Percentiles rank a stretch among this genome's conserved stretches.
These are phyloP conservation scores for Branchinecta lindahli DNA, from an alignment of 1,140 invertebrate species.

Conservation along the genomic window DNA sequence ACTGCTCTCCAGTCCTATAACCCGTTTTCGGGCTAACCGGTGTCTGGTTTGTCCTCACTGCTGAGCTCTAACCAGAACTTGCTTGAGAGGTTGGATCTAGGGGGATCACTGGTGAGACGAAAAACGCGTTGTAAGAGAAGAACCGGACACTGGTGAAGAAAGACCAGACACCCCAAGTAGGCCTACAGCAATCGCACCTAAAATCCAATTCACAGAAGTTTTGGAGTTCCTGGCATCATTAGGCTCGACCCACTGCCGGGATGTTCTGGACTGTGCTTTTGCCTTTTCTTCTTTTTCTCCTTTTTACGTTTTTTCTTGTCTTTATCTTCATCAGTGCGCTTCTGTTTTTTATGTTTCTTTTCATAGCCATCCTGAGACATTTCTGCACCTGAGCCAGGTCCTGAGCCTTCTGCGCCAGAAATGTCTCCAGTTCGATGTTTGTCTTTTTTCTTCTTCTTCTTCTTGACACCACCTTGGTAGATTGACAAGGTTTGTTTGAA, in stretches of 20 bases:
- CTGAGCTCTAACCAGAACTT: no score
- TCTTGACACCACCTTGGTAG: constrained; percentile 75
- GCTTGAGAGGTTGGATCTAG: no score
- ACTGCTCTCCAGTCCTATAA: no score
- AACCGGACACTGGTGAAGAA: no score
- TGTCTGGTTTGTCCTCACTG: no score
- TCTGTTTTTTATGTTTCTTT: constrained; percentile 92
- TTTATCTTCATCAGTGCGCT: constrained; percentile 81
- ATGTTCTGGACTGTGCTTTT: constrained; percentile 80
- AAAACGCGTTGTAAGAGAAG: no score
- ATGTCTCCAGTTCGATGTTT: constrained; percentile 69
- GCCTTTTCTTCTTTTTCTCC: constrained; percentile 82
- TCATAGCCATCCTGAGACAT: constrained; percentile 57
- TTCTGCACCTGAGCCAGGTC: constrained; percentile 36
- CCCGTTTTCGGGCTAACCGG: no score
- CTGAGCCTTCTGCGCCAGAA: constrained; percentile 37
- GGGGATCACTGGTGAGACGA: no score
- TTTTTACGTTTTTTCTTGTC: constrained; percentile 87
- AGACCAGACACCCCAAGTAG: no score
- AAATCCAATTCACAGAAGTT: not conserved
- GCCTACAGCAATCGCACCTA: no score
- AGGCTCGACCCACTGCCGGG: constrained; percentile 27
- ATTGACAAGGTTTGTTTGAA: constrained; percentile 54
- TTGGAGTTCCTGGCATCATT: not conserved
- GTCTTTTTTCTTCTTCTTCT: constrained; percentile 85